Conservation (phyloP, 2,888 invertebrate genomes). For the Watsonalla binaria region DNA sequence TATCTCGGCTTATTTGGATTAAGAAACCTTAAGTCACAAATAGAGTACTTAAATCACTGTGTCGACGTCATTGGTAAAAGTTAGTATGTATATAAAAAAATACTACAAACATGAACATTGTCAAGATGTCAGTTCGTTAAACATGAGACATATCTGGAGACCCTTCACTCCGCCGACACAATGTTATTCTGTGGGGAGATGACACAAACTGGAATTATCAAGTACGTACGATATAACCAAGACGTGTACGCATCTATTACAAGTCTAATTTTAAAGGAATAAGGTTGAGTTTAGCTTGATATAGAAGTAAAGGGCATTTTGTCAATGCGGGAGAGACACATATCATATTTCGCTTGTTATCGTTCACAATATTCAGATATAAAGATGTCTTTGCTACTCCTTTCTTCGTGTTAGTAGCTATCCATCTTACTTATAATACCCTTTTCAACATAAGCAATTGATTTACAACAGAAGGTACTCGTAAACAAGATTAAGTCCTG, state of each 20-base stretch:
- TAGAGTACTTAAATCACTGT: too few species aligned
- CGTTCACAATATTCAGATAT: background rate
- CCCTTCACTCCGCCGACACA: conserved; percentile 7
- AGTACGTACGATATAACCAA: conserved; percentile 2
- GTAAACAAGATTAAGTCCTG: too few species aligned
- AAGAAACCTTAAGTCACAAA: too few species aligned
- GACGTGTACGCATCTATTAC: background rate
- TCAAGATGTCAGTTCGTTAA: conserved; percentile 4
- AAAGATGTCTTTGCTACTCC: background rate
- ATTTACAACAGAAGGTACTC: too few species aligned
- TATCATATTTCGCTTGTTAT: background rate
- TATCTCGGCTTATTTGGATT: too few species aligned
- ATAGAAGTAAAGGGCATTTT: background rate
- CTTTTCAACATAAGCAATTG: too few species aligned
- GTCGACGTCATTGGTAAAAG: too few species aligned
- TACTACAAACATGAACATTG: background rate
- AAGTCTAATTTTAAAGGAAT: background rate
- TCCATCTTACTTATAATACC: too few species aligned
- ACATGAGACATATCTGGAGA: conserved; percentile 5
- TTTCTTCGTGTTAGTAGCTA: background rate
- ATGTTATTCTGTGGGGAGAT: conserved; percentile 11
- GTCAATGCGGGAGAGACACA: background rate
- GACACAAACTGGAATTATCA: conserved; percentile 12
- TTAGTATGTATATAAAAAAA: background rate
- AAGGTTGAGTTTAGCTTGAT: background rate